Percentiles rank a stretch among this genome's conserved stretches.
Evolutionary conservation across 2,888 invertebrate genomes (phyloP).

Genomic region (Artemia sinica): DNA sequence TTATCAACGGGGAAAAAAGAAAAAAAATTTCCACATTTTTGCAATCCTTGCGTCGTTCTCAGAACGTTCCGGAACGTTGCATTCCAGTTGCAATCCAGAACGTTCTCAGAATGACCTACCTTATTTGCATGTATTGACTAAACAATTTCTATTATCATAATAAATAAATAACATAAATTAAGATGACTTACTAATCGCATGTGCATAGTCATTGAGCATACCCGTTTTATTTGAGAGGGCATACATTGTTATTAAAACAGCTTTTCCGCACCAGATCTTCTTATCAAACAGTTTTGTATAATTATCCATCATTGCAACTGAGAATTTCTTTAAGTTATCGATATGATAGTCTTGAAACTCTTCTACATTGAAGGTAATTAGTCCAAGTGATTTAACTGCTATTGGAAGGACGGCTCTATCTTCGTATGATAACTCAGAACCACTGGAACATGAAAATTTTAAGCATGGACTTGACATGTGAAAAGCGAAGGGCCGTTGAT

Average conservation of each 20-base stretch:
- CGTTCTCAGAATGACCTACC: no score
- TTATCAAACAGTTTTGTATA: background rate
- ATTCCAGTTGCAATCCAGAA: no score
- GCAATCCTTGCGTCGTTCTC: no score
- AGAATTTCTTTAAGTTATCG: background rate
- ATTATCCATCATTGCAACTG: background rate
- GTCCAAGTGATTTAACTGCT: conserved; percentile 1
- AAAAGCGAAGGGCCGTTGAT: no score
- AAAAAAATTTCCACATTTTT: no score
- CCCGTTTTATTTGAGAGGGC: background rate
- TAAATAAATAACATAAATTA: no score
- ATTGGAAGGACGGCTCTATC: conserved; percentile 7
- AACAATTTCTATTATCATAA: no score
- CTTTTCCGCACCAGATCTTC: conserved; percentile 3
- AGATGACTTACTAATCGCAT: background rate
- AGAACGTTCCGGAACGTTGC: no score
- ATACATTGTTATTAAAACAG: background rate
- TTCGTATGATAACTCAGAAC: background rate
- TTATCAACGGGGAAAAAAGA: no score
- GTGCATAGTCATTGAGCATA: background rate
- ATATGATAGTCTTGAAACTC: conserved; percentile 1
- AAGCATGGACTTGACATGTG: no score
- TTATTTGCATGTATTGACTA: no score
- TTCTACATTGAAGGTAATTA: background rate
- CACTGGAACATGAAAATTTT: background rate